Percentiles rank a stretch among this genome's conserved stretches.
These are phyloP conservation scores for Malurus melanocephalus DNA, from an alignment of 2,113 vertebrate genomes.

Conservation along the genomic window DNA sequence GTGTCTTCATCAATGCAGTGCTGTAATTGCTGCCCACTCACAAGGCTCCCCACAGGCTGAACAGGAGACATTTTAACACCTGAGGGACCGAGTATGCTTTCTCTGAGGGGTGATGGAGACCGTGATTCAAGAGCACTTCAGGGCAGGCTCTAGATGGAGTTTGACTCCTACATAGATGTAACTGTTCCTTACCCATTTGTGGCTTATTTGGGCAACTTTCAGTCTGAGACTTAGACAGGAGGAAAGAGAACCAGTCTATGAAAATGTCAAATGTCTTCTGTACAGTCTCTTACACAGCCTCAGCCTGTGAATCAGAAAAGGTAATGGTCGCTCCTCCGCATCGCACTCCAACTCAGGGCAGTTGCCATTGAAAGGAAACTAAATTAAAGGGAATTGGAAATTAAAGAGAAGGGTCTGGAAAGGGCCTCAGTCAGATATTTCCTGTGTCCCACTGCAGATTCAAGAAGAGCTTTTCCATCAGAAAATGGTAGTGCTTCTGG, in stretches of 20 bases:
- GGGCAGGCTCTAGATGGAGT: not conserved
- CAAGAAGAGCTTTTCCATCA: not conserved
- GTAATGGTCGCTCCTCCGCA: not conserved
- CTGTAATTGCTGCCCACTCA: not conserved
- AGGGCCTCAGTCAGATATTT: not conserved
- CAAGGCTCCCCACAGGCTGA: fast-evolving
- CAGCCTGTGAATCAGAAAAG: not conserved
- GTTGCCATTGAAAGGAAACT: not conserved
- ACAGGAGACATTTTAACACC: not conserved
- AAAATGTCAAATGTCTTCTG: not conserved
- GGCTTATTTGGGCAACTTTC: not conserved
- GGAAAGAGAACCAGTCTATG: not conserved
- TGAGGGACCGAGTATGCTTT: not conserved
- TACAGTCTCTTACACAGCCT: not conserved
- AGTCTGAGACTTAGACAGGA: not conserved
- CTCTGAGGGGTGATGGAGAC: not conserved
- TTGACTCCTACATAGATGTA: not conserved
- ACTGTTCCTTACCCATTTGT: not conserved
- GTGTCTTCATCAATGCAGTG: not conserved
- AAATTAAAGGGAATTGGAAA: not conserved
- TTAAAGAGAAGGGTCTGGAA: not conserved
- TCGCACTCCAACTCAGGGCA: not conserved
- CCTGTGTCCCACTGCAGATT: not conserved
- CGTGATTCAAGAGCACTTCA: not conserved
- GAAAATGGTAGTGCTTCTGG: not conserved